Conservation (phyloP, 2,888 invertebrate species). For the Ischnus inquisitorius region DNA sequence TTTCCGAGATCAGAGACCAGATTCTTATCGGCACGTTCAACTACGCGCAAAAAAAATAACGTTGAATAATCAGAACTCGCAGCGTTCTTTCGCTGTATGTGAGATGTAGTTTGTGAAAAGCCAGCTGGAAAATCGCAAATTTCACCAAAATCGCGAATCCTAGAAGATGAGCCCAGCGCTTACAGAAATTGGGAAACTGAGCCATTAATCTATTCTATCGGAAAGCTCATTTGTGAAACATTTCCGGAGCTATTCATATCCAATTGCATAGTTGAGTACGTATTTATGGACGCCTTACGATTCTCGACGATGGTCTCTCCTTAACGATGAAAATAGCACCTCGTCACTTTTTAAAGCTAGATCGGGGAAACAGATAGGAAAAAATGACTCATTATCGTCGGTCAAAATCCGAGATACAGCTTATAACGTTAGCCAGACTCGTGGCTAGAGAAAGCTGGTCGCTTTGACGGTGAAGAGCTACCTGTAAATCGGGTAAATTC, state of each 20-base stretch:
- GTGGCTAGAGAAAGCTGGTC: background rate
- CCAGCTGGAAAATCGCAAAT: constrained; percentile 33
- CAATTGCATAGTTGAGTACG: constrained; percentile 15
- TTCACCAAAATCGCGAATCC: constrained; percentile 41
- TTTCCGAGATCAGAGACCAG: constrained; percentile 15
- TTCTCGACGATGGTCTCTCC: constrained; percentile 20
- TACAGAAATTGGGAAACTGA: constrained; percentile 41
- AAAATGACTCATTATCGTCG: constrained; percentile 15
- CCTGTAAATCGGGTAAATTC: constrained; percentile 10
- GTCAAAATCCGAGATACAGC: background rate
- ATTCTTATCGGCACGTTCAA: constrained; percentile 24
- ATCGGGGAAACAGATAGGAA: background rate
- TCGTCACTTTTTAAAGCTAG: constrained; percentile 26
- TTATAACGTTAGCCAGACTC: background rate
- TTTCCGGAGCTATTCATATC: constrained; percentile 34
- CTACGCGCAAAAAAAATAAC: background rate
- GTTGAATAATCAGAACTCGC: background rate
- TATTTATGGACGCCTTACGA: constrained; percentile 8
- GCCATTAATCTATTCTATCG: constrained; percentile 43
- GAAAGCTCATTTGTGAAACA: constrained; percentile 38
- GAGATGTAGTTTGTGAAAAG: constrained; percentile 13
- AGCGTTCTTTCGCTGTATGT: constrained; percentile 12
- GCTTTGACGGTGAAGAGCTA: constrained; percentile 12
- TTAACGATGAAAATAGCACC: constrained; percentile 18
- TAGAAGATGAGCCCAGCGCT: constrained; percentile 23